Evolutionary conservation across 2,797 vertebrate genomes (phyloP), one percentile per base, ranked within the genome.

Genomic region (Heterohyrax brucei): DNA sequence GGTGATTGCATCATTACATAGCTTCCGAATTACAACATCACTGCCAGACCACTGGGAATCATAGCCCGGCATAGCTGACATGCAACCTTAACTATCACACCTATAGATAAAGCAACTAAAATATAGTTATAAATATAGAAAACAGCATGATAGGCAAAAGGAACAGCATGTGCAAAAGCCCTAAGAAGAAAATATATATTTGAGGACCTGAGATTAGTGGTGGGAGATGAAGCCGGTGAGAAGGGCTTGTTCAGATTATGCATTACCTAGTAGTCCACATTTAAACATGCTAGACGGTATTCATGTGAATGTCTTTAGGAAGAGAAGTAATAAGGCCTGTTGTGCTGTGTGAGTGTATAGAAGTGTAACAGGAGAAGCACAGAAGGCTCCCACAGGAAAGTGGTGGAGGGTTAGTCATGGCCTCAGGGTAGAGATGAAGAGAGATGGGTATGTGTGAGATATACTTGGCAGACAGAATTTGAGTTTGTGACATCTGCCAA

Each of bases 31-130:
- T 56, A 56, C 53, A 56, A 12, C 13, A 16, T 56, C 13, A 56
- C 53, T 56, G 53, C 53, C 53, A 56, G 18, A 56, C 53, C 53
- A 56, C 53, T 16, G 53, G 18, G 53, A 56, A 56, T 56, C 53
- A 56, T 56, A 16, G 53, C 53, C 53, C 53, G 18, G 53, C 13
- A 12, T 14, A 56, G 53, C 18, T 56, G 53, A 56, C 53, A 56
- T 16, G 18, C 53, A 56, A 16, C 53, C 53, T 56, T 56, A 56
- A 56, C 53, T 16, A 56, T 14, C 53, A 56, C 53, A 2, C 53
- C 14, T 56, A 70, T 26, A 93, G 28, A 46, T 44, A 73, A 92
- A 92, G 26, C 44, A 87, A 95, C 14, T 79, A 70, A 93, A 87
- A 93, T 73, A 10, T 79, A 89, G 24, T 44, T 7, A 46, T 53